Conservation (phyloP, 2,113 vertebrate species). For the Uria aalge region DNA sequence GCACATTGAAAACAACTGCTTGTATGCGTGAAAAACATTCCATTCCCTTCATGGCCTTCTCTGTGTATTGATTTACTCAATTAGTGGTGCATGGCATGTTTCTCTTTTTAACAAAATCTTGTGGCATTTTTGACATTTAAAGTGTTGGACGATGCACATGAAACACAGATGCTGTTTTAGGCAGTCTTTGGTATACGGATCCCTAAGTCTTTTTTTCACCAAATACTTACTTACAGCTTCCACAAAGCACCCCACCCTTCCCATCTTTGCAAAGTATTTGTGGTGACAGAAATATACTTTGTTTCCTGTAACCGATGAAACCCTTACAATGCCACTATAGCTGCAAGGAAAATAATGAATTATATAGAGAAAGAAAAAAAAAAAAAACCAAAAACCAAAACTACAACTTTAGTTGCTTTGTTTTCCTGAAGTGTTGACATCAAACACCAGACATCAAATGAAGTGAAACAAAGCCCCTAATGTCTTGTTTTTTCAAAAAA, state of each 20-base stretch:
- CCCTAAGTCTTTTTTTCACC: background rate
- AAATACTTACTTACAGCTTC: background rate
- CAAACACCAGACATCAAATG: constrained; percentile 11
- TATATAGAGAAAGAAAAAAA: background rate
- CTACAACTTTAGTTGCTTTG: background rate
- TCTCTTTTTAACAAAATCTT: background rate
- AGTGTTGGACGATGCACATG: background rate
- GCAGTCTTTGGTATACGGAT: background rate
- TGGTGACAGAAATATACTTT: background rate
- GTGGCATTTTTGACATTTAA: constrained; percentile 41
- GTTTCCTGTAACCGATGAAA: background rate
- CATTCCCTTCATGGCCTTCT: background rate
- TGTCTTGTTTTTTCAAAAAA: background rate
- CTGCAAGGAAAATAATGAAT: background rate
- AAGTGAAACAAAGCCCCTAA: constrained; percentile 10
- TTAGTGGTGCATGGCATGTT: constrained; percentile 3
- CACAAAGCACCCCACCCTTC: background rate
- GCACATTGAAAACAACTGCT: background rate
- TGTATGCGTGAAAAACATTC: background rate
- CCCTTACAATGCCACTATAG: background rate
- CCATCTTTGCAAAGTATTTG: background rate
- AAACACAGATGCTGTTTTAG: background rate
- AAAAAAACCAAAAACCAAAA: no score
- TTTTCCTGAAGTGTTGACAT: background rate
- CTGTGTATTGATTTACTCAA: constrained; percentile 56